Evolutionary conservation across 2,888 invertebrate species (phyloP), one percentile per base, ranked within the genome.

Genomic region (Idaea aversata): DNA sequence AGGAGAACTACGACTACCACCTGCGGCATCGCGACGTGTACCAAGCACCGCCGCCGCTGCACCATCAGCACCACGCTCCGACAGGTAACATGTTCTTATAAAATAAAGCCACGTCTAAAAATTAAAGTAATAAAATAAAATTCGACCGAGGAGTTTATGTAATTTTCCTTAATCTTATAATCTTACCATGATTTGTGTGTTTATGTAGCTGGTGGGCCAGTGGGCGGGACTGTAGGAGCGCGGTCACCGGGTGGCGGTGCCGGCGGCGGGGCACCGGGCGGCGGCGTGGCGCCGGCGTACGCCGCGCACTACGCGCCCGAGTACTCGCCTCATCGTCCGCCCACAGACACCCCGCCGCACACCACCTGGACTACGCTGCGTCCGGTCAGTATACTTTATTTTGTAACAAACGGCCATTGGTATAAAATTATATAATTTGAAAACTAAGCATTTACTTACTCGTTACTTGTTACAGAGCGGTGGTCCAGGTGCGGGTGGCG

Each of bases 1-100:
- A 97, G 34, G 97, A 96, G 59, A 85, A 93, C 85, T 83, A 95
- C 94, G 77, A 95, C 94, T 82, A 94, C 87, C 88, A 93, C 88
- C 73, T 94, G 87, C 84, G 94, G 85, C 83, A 93, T 67, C 91
- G 93, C 64, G 93, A 93, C 74, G 90, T 93, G 47, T 93, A 93
- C 76, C 91, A 90, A 72, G 84, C 90, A 4, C 82, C 81, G 62
- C 82, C 86, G 16, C 84, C 86, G 15, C 76, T 86, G 34, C 74
- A 87, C 3, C 90, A 88, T 67, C 91, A 91, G 66, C 90, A 88
- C 66, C 91, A 90, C 69, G 91, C 90, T 65, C 82, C 88, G 0
- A 85, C 88, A 36, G 36, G 36, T 36, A 36, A 5, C 5, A 7
- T 36, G 10, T 36, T 7, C 4, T 36, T 4, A 36, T 36, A 25